Evolutionary conservation across 1,140 invertebrate genomes (phyloP).

Genomic region (Plectrocnemia conspersa): DNA sequence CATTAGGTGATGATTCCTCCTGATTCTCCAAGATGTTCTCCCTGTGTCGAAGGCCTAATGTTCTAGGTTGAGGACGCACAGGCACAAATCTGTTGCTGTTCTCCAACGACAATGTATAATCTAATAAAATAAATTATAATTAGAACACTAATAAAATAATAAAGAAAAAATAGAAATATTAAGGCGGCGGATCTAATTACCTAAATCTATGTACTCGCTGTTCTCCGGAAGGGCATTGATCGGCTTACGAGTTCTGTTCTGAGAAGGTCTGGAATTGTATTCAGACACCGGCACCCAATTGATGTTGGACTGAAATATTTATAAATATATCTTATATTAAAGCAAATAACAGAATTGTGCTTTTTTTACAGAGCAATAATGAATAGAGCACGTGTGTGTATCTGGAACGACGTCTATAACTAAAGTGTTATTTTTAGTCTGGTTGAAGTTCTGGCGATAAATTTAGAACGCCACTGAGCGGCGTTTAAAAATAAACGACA

Average conservation of each 20-base stretch:
- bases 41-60: constrained; percentile 30
- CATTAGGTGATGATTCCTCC: constrained; percentile 22
- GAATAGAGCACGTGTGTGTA: too few relatives aligned
- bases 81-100: constrained; percentile 46
- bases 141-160: constrained; percentile 7
- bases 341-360: too few relatives aligned
- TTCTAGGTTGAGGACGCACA: constrained; percentile 47
- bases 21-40: constrained; percentile 22
- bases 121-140: constrained; percentile 12
- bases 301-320: constrained; percentile 45
- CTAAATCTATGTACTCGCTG: constrained; percentile 36
- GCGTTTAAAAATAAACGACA: too few relatives aligned
- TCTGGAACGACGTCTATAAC: too few relatives aligned
- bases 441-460: too few relatives aligned
- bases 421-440: too few relatives aligned
- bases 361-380: too few relatives aligned
- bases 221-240: constrained; percentile 49
- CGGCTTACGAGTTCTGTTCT: constrained; percentile 47
- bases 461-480: too few relatives aligned
- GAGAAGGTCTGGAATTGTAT: constrained; percentile 47
- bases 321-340: too few relatives aligned
- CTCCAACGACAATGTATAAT: constrained; percentile 17
- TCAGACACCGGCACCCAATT: constrained; percentile 52
- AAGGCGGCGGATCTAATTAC: constrained; percentile 6
- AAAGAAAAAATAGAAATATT: background rate